Evolutionary conservation across 1,140 invertebrate genomes (phyloP).

Genomic region (Caenorhabditis tropicalis): DNA sequence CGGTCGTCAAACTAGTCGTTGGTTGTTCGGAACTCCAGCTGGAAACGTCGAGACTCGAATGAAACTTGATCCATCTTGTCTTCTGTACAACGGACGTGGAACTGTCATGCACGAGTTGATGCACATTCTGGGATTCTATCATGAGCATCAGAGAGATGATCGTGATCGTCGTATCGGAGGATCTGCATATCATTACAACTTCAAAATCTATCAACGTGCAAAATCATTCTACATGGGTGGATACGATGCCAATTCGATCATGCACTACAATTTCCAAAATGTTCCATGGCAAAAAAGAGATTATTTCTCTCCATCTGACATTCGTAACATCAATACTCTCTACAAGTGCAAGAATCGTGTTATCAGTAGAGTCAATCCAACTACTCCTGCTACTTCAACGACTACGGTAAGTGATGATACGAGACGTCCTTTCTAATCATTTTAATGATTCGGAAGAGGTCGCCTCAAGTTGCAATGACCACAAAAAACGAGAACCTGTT

Average conservation of each 20-base stretch:
- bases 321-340: constrained; percentile 37
- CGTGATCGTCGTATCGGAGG: constrained; percentile 44
- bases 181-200: constrained; percentile 40
- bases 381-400: neutral
- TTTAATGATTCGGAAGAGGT: constrained; percentile 6
- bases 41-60: constrained; percentile 52
- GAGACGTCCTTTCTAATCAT: neutral
- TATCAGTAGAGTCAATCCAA: neutral
- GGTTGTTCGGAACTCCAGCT: constrained; percentile 41
- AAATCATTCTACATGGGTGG: constrained; percentile 48
- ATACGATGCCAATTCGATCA: constrained; percentile 49
- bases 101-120: constrained; percentile 53
- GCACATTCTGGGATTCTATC: constrained; percentile 54
- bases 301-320: constrained; percentile 39
- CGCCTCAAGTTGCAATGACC: constrained; percentile 3
- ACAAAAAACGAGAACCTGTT: neutral
- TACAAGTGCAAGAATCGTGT: constrained; percentile 42
- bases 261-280: constrained; percentile 51
- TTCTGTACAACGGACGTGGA: constrained; percentile 45
- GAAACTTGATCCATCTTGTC: constrained; percentile 47
- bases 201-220: constrained; percentile 45
- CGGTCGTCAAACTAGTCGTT: constrained; percentile 35
- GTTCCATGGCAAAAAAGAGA: constrained; percentile 19
- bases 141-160: constrained; percentile 52
- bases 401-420: constrained; percentile 21